Evolutionary conservation across 2,797 vertebrate species (phyloP).

Genomic region (Hybognathus amarus): DNA sequence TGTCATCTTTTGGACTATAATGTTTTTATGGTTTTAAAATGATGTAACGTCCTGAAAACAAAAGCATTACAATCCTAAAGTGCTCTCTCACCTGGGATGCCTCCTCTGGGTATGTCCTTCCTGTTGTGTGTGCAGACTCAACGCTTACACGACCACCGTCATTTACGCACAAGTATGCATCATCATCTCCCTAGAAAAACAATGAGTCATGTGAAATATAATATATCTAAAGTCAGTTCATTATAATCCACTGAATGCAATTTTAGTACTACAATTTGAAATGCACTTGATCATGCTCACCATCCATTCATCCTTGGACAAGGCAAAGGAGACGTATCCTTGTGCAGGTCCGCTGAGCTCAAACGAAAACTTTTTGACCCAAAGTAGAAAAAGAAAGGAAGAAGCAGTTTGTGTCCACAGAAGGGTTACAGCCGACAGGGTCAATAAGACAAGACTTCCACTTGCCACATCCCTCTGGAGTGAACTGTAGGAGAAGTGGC

Average conservation of each 20-base stretch:
- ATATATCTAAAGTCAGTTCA: background rate
- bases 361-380: constrained; percentile 70
- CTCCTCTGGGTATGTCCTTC: constrained; percentile 74
- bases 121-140: constrained; percentile 70
- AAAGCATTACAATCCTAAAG: background rate
- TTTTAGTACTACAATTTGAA: background rate
- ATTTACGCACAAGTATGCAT: constrained; percentile 81
- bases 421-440: constrained; percentile 80
- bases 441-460: constrained; percentile 83
- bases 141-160: constrained; percentile 69
- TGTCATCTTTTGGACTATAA: constrained; percentile 5
- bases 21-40: constrained; percentile 23
- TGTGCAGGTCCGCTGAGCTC: constrained; percentile 85
- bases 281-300: constrained; percentile 64
- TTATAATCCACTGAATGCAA: background rate
- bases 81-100: constrained; percentile 69
- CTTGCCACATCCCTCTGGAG: constrained; percentile 77
- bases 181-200: constrained; percentile 80
- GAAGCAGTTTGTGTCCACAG: constrained; percentile 70
- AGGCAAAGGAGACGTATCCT: constrained; percentile 83
- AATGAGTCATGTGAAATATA: constrained; percentile 8
- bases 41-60: background rate
- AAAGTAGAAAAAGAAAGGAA: constrained; percentile 81
- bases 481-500: constrained; percentile 74
- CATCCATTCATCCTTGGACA: constrained; percentile 88